Evolutionary conservation across 2,888 invertebrate species (phyloP), one percentile per base, ranked within the genome.

Genomic region (Anoplius nigerrimus): DNA sequence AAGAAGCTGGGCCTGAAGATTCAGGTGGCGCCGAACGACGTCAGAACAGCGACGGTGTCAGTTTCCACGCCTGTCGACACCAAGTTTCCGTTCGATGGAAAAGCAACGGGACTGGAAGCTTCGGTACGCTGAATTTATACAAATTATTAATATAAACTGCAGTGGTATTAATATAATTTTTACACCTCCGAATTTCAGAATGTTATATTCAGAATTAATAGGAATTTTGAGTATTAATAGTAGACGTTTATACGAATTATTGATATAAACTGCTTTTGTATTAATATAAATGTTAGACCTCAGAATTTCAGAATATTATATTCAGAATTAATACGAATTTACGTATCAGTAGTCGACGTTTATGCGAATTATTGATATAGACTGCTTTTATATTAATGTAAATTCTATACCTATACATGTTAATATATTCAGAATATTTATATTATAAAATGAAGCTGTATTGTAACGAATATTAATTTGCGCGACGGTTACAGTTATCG

Each of bases 51-150:
- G 2, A 87, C 88, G 2, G 78, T 88, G 0, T 86, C 88, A 0
- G 86, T 88, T 2, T 89, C 87, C 22, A 90, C 90, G 1, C 87
- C 88, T 0, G 79, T 84, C 2, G 86, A 87, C 6, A 87, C 83
- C 0, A 89, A 83, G 58, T 88, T 85, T 43, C 74, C 83, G 0
- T 84, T 85, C 53, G 88, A 87, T 8, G 59, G 74, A 2, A 84
- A 84, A 51, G 69, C 81, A n/a, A 53, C 74, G n/a, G 69, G 79
- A 6, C 67, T 72, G 56, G 77, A 80, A 18, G 78, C 81, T 69
- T 69, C 78, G 62, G 85, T 85, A 70, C 82, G 80, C 76, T 15
- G 18, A n/a, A n/a, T n/a, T n/a, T n/a, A n/a, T n/a, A n/a, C n/a
- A 15, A 1, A 3, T 8, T 42, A 42, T 8, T 42, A 13, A 11